These are phyloP conservation scores for Cirrhinus mrigala DNA, from an alignment of 2,797 vertebrate genomes.

Conservation along the genomic window DNA sequence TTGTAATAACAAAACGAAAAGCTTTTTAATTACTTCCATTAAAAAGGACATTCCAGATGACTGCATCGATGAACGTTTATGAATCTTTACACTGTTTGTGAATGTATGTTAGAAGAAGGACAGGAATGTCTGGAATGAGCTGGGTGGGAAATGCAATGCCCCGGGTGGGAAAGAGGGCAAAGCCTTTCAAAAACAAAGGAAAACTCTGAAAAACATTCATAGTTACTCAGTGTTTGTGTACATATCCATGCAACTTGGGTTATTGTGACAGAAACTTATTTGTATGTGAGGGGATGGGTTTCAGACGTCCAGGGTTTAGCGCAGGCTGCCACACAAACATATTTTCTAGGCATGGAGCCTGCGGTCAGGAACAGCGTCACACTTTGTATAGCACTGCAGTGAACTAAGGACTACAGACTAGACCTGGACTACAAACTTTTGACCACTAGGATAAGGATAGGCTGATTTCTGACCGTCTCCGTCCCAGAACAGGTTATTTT, in stretches of 20 bases:
- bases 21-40: slow-evolving; percentile 54
- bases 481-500: background rate
- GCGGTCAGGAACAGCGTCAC: background rate
- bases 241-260: background rate
- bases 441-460: slow-evolving; percentile 3
- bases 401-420: slow-evolving; percentile 7
- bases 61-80: background rate
- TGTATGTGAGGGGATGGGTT: background rate
- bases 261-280: background rate
- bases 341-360: slow-evolving; percentile 10
- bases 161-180: background rate
- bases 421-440: background rate
- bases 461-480: background rate
- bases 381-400: slow-evolving; percentile 1
- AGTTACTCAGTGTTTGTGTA: background rate
- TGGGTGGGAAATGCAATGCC: background rate
- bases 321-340: slow-evolving; percentile 20
- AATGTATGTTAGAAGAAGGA: background rate
- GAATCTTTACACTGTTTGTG: background rate
- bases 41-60: slow-evolving; percentile 31
- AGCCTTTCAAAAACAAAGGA: background rate
- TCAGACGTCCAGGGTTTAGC: background rate
- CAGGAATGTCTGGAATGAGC: slow-evolving; percentile 22
- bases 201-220: background rate
- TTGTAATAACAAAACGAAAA: slow-evolving; percentile 50